Percentiles rank a stretch among this genome's conserved stretches.
phyloP scores from a whole-genome alignment of 2,888 invertebrate species.

The Pachydiplax longipennis region DNA sequence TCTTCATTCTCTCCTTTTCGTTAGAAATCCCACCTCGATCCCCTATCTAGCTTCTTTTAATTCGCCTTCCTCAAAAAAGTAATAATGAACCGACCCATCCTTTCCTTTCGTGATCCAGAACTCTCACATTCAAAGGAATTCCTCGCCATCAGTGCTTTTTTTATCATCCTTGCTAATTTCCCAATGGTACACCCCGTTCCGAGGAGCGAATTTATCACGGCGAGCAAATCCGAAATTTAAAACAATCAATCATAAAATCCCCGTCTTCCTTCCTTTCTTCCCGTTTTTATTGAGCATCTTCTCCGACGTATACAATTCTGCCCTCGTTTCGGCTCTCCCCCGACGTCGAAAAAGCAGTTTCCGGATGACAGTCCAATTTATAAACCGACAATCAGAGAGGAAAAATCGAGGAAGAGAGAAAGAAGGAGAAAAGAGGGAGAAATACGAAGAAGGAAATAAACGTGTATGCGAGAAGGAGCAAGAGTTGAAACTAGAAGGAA shows the following conservation, averaged over 20 bases:
- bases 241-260: not conserved
- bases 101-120: not conserved
- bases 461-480: not conserved
- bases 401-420: not conserved
- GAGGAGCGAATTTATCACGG: not conserved
- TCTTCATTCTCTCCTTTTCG: not conserved
- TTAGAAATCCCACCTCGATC: not conserved
- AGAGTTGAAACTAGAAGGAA: not conserved
- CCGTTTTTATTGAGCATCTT: too few relatives aligned
- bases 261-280: not conserved
- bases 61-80: too few relatives aligned
- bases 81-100: not conserved
- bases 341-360: not conserved
- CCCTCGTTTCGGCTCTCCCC: not conserved
- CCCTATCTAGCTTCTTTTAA: not conserved
- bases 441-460: not conserved
- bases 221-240: not conserved
- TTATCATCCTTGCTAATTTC: not conserved
- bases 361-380: slow-evolving; percentile 40
- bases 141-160: not conserved
- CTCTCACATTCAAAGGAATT: not conserved
- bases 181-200: not conserved
- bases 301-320: not conserved
- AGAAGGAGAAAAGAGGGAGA: not conserved
- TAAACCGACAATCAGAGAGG: not conserved